Evolutionary conservation across 2,888 invertebrate genomes (phyloP).

Genomic region (Noctua pronuba): DNA sequence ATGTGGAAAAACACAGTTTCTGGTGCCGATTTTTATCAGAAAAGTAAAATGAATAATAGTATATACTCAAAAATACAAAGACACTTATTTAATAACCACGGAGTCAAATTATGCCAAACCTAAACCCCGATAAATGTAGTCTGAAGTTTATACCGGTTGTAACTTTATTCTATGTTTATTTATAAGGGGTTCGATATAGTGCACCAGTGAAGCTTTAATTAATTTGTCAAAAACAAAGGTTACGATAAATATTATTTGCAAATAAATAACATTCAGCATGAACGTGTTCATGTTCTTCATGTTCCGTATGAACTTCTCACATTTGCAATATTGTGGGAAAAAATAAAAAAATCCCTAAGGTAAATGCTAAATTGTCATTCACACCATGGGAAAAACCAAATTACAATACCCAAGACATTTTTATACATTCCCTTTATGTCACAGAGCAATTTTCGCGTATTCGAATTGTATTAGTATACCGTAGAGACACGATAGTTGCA

Average conservation of each 20-base stretch:
- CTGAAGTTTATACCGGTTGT: not conserved
- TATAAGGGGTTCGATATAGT: not conserved
- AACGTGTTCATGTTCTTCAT: not conserved
- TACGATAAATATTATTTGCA: not conserved
- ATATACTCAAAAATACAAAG: not conserved
- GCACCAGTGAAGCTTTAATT: not conserved
- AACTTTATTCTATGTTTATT: not conserved
- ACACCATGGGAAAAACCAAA: conserved; percentile 76
- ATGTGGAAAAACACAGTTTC: not conserved
- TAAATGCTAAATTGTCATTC: conserved; percentile 30
- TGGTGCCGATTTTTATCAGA: not conserved
- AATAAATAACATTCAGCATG: not conserved
- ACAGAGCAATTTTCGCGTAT: conserved; percentile 84
- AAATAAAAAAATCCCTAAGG: conserved; percentile 14
- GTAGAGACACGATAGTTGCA: conserved; percentile 75
- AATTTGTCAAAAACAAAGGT: not conserved
- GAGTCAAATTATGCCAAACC: not conserved
- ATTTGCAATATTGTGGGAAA: conserved; percentile 27
- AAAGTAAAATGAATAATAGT: not conserved
- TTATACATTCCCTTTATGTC: conserved; percentile 69
- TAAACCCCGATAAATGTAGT: too few relatives aligned
- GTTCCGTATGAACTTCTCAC: not conserved
- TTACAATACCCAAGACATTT: conserved; percentile 79
- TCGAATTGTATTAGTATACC: conserved; percentile 82
- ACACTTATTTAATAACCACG: not conserved